These are phyloP conservation scores for Leptura quadrifasciata DNA, from an alignment of 2,888 invertebrate genomes.

Conservation along the genomic window DNA sequence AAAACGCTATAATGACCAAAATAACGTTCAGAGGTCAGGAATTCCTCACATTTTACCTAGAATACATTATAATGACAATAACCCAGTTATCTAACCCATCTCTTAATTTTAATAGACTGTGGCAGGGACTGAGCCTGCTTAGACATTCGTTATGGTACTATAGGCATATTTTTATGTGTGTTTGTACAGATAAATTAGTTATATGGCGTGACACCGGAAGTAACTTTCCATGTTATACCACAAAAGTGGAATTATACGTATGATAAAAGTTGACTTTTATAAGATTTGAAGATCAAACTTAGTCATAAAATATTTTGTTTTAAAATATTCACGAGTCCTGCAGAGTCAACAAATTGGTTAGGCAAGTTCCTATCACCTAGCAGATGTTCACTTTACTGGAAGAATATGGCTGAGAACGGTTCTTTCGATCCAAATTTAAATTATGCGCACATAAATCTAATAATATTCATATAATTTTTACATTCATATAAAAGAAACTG, in stretches of 20 bases:
- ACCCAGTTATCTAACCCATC: slow-evolving; percentile 14
- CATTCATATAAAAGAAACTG: too few relatives aligned
- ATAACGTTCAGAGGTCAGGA: slow-evolving; percentile 3
- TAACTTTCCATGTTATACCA: slow-evolving; percentile 4
- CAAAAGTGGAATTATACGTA: not conserved
- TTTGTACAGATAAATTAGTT: slow-evolving; percentile 9
- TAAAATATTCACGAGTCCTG: not conserved
- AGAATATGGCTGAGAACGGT: too few relatives aligned
- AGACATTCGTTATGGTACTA: not conserved
- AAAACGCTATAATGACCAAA: slow-evolving; percentile 28
- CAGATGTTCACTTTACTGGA: too few relatives aligned
- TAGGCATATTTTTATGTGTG: not conserved
- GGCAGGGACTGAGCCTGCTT: not conserved
- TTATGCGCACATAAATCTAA: too few relatives aligned
- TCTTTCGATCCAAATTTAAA: too few relatives aligned
- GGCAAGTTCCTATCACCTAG: too few relatives aligned
- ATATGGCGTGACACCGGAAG: not conserved
- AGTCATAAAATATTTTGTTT: not conserved
- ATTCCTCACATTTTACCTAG: slow-evolving; percentile 25
- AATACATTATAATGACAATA: slow-evolving; percentile 16
- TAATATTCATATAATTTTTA: too few relatives aligned
- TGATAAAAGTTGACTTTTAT: not conserved
- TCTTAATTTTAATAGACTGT: slow-evolving; percentile 14
- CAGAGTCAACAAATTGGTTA: not conserved
- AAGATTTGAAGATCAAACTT: not conserved